Percentiles rank a stretch among this genome's conserved stretches.
Evolutionary conservation across 2,888 invertebrate species (phyloP).

Genomic region (Eremobia ochroleuca): DNA sequence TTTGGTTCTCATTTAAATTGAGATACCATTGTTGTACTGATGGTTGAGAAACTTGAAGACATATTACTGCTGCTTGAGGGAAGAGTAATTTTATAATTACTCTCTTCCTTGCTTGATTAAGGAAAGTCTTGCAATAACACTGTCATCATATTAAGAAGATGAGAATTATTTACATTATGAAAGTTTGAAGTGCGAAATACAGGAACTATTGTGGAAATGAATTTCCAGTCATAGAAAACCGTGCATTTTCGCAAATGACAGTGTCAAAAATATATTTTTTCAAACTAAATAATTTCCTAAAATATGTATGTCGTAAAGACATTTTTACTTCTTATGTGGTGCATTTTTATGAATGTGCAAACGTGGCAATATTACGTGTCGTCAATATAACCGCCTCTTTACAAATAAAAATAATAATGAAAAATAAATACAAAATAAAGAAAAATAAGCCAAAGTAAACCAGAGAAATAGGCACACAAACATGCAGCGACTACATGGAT

Average conservation of each 20-base stretch:
- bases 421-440: constrained; percentile 60
- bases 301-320: neutral
- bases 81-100: neutral
- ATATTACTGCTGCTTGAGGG: constrained; percentile 7
- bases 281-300: constrained; percentile 7
- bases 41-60: neutral
- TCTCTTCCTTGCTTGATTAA: constrained; percentile 1
- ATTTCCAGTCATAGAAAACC: neutral
- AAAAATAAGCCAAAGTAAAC: constrained; percentile 64
- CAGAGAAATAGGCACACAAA: constrained; percentile 61
- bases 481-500: constrained; percentile 71
- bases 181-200: constrained; percentile 9
- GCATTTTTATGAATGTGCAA: constrained; percentile 18
- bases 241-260: constrained; percentile 15
- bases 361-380: constrained; percentile 32
- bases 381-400: constrained; percentile 73
- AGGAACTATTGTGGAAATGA: constrained; percentile 2
- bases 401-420: constrained; percentile 70
- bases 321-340: constrained; percentile 5
- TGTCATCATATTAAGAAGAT: constrained; percentile 4
- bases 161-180: constrained; percentile 13
- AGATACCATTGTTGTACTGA: neutral
- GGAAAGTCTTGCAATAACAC: constrained; percentile 14
- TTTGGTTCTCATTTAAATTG: neutral
- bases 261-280: neutral